These are phyloP conservation scores for Plectus sambesii DNA, from an alignment of 1,140 invertebrate species.

Conservation along the genomic window DNA sequence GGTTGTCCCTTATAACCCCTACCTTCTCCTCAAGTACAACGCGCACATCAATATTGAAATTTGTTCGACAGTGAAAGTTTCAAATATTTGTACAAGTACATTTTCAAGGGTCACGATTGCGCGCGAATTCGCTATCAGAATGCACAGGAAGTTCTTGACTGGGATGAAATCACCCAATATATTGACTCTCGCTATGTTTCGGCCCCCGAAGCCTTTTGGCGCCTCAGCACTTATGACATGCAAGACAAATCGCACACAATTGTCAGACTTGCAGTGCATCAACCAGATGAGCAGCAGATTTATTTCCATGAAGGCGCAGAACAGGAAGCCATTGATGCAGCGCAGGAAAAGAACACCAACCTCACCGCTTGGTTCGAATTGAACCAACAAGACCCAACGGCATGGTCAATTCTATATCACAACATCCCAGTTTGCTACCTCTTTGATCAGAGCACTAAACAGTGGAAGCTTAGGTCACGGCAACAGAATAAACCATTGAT, in stretches of 20 bases:
- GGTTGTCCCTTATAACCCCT: background rate
- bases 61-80: background rate
- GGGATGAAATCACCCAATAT: conserved; percentile 45
- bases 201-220: conserved; percentile 47
- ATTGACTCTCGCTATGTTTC: conserved; percentile 48
- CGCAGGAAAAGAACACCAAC: conserved; percentile 27
- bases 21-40: background rate
- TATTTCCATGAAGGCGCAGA: conserved; percentile 43
- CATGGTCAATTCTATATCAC: conserved; percentile 24
- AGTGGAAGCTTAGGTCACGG: too few species aligned
- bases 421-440: conserved; percentile 42
- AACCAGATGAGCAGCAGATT: conserved; percentile 45
- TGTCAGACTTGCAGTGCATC: conserved; percentile 47
- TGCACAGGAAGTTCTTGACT: background rate
- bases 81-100: background rate
- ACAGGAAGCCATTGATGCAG: background rate
- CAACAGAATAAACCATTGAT: too few species aligned
- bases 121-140: background rate
- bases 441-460: too few species aligned
- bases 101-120: background rate
- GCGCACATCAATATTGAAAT: background rate
- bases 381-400: conserved; percentile 20
- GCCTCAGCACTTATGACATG: conserved; percentile 44
- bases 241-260: conserved; percentile 45
- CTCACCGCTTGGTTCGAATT: conserved; percentile 44